Evolutionary conservation across 2,888 invertebrate species (phyloP), one percentile per base, ranked within the genome.

Genomic region (Cheilosia urbana): DNA sequence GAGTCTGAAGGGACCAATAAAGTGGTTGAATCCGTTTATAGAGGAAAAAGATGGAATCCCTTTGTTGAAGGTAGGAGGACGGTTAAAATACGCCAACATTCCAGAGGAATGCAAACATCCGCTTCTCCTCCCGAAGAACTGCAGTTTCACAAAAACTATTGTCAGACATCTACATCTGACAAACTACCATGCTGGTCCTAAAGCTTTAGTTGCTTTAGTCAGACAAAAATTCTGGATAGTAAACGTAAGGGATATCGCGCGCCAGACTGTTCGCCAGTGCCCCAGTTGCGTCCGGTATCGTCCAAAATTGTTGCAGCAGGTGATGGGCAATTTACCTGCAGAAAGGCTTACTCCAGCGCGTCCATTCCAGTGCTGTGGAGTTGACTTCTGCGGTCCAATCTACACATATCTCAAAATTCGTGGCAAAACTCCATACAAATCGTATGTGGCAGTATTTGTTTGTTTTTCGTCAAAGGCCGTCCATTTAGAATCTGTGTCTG

Each of bases 111-210:
- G 34, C 34, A 34, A 34, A 11, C 34, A 34, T 34, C 34, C 34
- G 11, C 34, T 34, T 34, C 34, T 11, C 2, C 34, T 34, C 3
- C 34, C 34, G 34, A 34, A 34, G 34, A 34, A 34, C 34, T 9
- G 34, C 34, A 9, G 34, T n/a, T 42, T 42, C n/a, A 42, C 42
- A 5, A 42, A 42, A 15, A 15, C 42, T 3, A 2, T 17, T 66
- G 49, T 87, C 17, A 72, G 53, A 4, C 81, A 87, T 62, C 11
- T 87, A 17, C 80, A 87, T 53, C 11, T 75, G 4, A 71, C 37
- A 34, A 87, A 81, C 17, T 85, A 72, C 57, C 78, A 87, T 24
- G 87, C 79, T 51, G 87, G 79, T 51, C 55, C 79, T 11, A 87
- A 80, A 17, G 53, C 80, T 11, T 17, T 87, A 24, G 66, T 82